These are phyloP conservation scores for Melanerpes formicivorus DNA, from an alignment of 2,113 vertebrate species.

Conservation along the genomic window DNA sequence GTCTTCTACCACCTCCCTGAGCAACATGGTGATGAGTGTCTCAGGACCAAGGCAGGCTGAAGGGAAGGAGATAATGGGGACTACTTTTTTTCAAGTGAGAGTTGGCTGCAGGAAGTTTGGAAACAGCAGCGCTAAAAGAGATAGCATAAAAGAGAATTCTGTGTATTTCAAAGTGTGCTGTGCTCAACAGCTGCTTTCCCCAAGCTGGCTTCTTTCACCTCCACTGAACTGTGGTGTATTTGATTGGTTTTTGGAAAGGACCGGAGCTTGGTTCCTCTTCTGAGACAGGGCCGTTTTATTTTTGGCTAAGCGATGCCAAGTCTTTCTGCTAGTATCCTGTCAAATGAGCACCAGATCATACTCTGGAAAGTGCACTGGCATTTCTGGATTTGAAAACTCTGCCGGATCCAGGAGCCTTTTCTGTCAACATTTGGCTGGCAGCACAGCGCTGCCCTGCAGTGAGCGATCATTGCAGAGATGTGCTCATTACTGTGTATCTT, in stretches of 20 bases:
- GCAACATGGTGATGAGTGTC: not conserved
- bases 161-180: not conserved
- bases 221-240: not conserved
- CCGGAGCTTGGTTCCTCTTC: not conserved
- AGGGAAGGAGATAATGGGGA: not conserved
- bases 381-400: not conserved
- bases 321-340: not conserved
- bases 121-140: not conserved
- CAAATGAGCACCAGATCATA: not conserved
- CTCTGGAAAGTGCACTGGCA: not conserved
- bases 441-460: not conserved
- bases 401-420: not conserved
- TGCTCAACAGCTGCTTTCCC: not conserved
- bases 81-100: not conserved
- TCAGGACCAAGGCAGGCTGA: not conserved
- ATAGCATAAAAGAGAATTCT: not conserved
- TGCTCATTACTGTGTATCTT: not conserved
- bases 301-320: not conserved
- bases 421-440: not conserved
- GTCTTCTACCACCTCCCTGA: too few species aligned
- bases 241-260: not conserved
- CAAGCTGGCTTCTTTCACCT: not conserved
- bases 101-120: not conserved
- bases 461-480: not conserved
- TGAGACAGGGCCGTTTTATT: not conserved